Base-by-base conservation (phyloP, 2,888 invertebrate species). In the Crepidodera aurea region DNA sequence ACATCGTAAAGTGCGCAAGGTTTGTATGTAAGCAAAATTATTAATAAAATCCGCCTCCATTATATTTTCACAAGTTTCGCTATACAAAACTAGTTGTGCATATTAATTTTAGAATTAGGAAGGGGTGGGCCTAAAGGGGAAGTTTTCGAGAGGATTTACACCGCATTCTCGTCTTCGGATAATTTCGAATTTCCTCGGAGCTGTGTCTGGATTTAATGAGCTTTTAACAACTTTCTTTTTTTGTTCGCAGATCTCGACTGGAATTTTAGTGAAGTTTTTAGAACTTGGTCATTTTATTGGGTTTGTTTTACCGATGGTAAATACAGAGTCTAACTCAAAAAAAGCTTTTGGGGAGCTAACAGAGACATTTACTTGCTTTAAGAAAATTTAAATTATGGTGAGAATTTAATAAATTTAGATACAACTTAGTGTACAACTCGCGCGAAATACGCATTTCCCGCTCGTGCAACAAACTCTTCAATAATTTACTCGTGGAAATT, bases 31-130 rank as follows among this genome's bases (percentile, higher is more conserved):
- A 60, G 60, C 60, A 60, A 54, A 66, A 66, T 61, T 61, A 66
- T 63, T 66, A 66, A 61, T 66, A 61, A 63, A 63, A 66, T 64
- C 53, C 58, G 5, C 37, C 34, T 51, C 58, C 53, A 60, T 64
- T 64, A 66, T 55, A 60, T 66, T 66, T 66, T 62, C 66, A 16
- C 62, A 51, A 67, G 64, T 67, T 67, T 37, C 39, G 51, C 62
- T 60, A 58, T 62, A 67, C 64, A 67, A 62, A 67, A 67, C 67
- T 62, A 64, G 57, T 60, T 60, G 29, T 50, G 67, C 67, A 67
- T 64, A 67, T 67, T 67, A 67, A 67, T 67, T 64, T 60, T 42
- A 57, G 51, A 34, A 66, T 66, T 66, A 60, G 27, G 57, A 61
- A 58, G 44, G 8, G 25, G 60, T 56, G 62, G 64, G 58, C 1